Evolutionary conservation across 2,797 vertebrate species (phyloP).

Genomic region (Loriculus beryllinus): DNA sequence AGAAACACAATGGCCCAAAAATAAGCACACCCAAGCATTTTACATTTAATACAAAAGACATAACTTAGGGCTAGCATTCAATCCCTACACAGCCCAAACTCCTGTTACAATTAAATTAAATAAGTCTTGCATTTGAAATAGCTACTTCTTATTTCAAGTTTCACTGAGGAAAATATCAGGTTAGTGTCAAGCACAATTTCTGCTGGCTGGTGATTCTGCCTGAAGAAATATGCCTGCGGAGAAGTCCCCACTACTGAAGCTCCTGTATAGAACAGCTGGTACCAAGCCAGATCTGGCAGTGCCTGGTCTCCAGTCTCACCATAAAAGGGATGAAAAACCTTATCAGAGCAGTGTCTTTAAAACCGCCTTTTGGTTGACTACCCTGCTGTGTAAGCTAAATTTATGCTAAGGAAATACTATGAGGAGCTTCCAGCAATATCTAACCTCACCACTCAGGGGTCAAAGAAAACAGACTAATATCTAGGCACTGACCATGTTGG

Average conservation of each 20-base stretch:
- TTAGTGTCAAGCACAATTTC: not conserved
- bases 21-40: not conserved
- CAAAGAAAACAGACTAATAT: not conserved
- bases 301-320: not conserved
- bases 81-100: constrained; percentile 51
- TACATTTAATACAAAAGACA: constrained; percentile 3
- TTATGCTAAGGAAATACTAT: not conserved
- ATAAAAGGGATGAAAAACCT: not conserved
- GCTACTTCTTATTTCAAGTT: not conserved
- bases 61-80: constrained; percentile 7
- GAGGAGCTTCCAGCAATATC: not conserved
- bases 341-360: not conserved
- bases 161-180: not conserved
- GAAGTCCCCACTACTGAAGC: not conserved
- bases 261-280: not conserved
- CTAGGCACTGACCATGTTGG: not conserved
- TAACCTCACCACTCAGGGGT: not conserved
- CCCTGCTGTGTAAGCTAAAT: not conserved
- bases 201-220: not conserved
- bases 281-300: not conserved
- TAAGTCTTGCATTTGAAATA: not conserved
- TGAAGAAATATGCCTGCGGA: not conserved
- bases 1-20: constrained; percentile 4
- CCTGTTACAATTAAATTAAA: constrained; percentile 51
- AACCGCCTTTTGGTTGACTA: not conserved